Base-by-base conservation (phyloP, 2,888 invertebrate genomes). In the Auanema sp. region DNA sequence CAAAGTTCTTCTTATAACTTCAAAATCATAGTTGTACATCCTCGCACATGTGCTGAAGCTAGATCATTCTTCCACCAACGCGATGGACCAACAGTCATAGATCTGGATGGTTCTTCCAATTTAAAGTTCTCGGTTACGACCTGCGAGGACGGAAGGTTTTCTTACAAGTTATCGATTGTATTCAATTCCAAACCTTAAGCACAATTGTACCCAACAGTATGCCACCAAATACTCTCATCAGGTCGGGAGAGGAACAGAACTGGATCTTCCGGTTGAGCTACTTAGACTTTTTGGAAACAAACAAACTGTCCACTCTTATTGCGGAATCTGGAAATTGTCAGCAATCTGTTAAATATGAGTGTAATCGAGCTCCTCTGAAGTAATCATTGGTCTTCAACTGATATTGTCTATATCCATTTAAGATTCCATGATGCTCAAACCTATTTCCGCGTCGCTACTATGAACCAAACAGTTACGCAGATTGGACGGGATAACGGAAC, bases 21-120 rank as follows among this genome's bases (percentile, higher is more conserved):
- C 4, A 33, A 3, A 3, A 33, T 33, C 8, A 33, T 60, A 76
- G 76, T 72, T 14, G 61, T 66, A 4, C 65, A 76, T 18, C 79
- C 80, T 4, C 75, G 77, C 5, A 71, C 68, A 8, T 80, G 80
- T 64, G 63, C 74, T 11, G 79, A 81, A 59, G 80, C 80, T 1
- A 47, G 52, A 14, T 67, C 69, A 23, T 72, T 75, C 54, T 62
- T 71, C 57, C 64, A 66, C 42, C 69, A 70, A 16, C 69, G 70
- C 8, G 65, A 75, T 21, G 81, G 81, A 1, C 68, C 78, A 8
- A 78, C 76, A 14, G 63, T 70, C 57, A 53, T 81, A 41, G 81
- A 80, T 60, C 68, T 79, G n/a, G 81, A 81, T 65, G 78, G 79
- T 14, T 69, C 72, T 24, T 69, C 69, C 1, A 68, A 73, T 11